Conservation (phyloP, 2,888 invertebrate genomes). For the Rhagonycha lutea region DNA sequence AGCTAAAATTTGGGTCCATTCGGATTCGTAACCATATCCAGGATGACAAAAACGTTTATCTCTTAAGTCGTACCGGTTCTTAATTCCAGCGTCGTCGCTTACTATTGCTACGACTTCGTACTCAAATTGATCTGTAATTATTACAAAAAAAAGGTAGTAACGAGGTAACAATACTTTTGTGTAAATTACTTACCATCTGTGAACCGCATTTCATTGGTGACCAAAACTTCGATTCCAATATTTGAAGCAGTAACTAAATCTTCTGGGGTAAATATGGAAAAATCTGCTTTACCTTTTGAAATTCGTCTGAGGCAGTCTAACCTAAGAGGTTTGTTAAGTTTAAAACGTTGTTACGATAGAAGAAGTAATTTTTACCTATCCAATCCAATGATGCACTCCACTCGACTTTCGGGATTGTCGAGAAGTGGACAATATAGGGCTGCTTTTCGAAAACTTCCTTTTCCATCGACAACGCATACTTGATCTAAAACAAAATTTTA, state of each 20-base stretch:
- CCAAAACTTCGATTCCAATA: slow-evolving; percentile 67
- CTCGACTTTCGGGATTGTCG: slow-evolving; percentile 61
- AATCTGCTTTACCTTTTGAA: slow-evolving; percentile 77
- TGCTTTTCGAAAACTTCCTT: slow-evolving; percentile 64
- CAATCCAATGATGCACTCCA: slow-evolving; percentile 72
- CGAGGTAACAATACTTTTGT: neutral
- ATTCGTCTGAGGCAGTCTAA: slow-evolving; percentile 81
- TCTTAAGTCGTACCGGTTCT: slow-evolving; percentile 64
- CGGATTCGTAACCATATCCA: slow-evolving; percentile 72
- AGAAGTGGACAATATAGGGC: slow-evolving; percentile 67
- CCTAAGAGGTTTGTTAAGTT: slow-evolving; percentile 54
- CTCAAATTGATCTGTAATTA: slow-evolving; percentile 56
- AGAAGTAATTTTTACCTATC: slow-evolving; percentile 62
- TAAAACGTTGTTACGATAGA: neutral
- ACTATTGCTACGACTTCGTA: slow-evolving; percentile 72
- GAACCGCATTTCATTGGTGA: slow-evolving; percentile 70
- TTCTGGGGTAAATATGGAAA: slow-evolving; percentile 82
- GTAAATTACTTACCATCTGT: slow-evolving; percentile 56
- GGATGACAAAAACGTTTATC: slow-evolving; percentile 82
- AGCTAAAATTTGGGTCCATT: slow-evolving; percentile 75
- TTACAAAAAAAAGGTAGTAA: neutral
- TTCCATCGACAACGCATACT: slow-evolving; percentile 72
- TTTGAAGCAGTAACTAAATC: slow-evolving; percentile 78
- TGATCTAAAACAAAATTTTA: slow-evolving; percentile 59
- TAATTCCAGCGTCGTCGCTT: slow-evolving; percentile 62